Evolutionary conservation across 2,797 vertebrate genomes (phyloP).

Genomic region (Spea hammondii): DNA sequence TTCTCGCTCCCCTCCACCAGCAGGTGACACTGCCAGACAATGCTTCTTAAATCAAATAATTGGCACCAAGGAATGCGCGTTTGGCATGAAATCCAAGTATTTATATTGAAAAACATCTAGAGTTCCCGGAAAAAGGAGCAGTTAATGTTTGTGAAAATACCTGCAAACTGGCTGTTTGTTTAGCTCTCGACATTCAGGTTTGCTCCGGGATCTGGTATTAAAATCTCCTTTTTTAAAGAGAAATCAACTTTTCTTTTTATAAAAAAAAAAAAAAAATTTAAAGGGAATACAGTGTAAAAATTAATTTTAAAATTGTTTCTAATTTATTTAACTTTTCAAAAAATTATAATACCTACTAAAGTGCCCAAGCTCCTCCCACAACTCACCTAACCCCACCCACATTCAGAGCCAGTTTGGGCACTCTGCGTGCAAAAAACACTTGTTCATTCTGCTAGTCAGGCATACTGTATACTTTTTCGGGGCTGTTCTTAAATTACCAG

Average conservation of each 20-base stretch:
- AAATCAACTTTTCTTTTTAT: slow-evolving; percentile 27
- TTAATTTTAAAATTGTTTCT: slow-evolving; percentile 39
- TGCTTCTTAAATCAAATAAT: neutral
- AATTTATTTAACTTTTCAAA: too few species aligned
- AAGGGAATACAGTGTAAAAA: slow-evolving; percentile 29
- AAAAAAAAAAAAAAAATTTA: neutral
- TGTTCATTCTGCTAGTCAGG: too few species aligned
- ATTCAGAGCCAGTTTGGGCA: too few species aligned
- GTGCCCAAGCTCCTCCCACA: too few species aligned
- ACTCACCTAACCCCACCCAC: too few species aligned
- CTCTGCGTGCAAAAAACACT: too few species aligned
- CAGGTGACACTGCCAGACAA: slow-evolving; percentile 30
- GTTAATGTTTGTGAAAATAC: slow-evolving; percentile 1
- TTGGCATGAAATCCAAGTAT: slow-evolving; percentile 12
- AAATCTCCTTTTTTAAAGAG: slow-evolving; percentile 18
- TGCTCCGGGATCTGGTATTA: neutral
- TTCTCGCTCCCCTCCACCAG: slow-evolving; percentile 9
- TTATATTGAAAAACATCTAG: slow-evolving; percentile 26
- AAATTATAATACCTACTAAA: too few species aligned
- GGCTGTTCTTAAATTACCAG: slow-evolving; percentile 21
- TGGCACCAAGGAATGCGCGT: neutral
- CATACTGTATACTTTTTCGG: neutral
- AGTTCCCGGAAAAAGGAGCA: neutral
- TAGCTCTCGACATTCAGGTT: slow-evolving; percentile 12
- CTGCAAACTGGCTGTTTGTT: slow-evolving; percentile 29